phyloP scores from a whole-genome alignment of 2,113 vertebrate genomes.

The Grallaria varia region DNA sequence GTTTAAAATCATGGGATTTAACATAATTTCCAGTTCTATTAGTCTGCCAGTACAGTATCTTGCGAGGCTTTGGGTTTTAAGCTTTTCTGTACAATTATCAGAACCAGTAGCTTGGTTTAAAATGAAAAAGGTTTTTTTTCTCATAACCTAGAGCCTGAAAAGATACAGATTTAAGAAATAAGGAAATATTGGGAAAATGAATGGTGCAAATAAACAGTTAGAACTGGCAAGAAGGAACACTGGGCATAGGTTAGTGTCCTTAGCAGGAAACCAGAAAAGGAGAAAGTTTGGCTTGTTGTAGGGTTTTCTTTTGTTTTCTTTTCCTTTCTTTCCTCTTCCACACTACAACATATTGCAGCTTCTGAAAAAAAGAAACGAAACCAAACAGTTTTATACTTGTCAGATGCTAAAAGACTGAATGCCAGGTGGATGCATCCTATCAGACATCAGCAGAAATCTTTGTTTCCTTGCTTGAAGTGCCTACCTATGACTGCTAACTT shows the following conservation, averaged over 20 bases:
- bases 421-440: neutral
- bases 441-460: neutral
- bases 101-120: neutral
- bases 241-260: neutral
- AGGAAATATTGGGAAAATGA: neutral
- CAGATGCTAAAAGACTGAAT: neutral
- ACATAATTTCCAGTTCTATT: neutral
- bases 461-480: neutral
- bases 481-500: neutral
- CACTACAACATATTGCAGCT: rapidly evolving
- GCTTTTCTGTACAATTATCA: neutral
- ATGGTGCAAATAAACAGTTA: neutral
- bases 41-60: neutral
- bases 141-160: neutral
- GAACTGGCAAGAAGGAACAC: neutral
- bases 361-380: neutral
- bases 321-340: neutral
- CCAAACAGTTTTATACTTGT: neutral
- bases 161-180: neutral
- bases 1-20: neutral
- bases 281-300: neutral
- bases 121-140: neutral
- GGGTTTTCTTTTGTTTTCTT: neutral
- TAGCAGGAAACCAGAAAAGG: neutral
- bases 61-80: neutral